Evolutionary conservation across 2,797 vertebrate genomes (phyloP), one percentile per base, ranked within the genome.

Genomic region (Jordanella pulchra): DNA sequence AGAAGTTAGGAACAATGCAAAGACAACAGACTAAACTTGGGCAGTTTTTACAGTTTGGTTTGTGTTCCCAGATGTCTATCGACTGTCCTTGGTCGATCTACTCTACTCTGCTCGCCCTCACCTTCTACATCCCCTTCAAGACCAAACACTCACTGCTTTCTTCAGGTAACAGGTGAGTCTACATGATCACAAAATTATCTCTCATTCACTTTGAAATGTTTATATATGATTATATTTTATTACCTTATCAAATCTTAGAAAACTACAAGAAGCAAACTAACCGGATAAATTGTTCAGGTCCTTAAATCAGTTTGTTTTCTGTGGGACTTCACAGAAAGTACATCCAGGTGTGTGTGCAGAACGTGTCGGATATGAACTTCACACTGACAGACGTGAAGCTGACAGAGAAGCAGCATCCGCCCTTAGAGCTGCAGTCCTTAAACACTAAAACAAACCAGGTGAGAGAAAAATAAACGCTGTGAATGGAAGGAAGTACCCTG

Each of bases 1-100:
- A n/a, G n/a, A n/a, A n/a, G n/a, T n/a, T n/a, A n/a, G n/a, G 55
- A 30, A 30, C 12, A 14, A 28, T 2, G 53, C 14, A 39, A 6
- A 12, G 0, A 39, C 12, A 4, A n/a, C 1, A 23, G 21, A 18
- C 17, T 58, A 21, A 58, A 58, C 28, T 30, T 18, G 55, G 2
- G 0, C 30, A 12, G 12, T 32, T 35, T 14, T 23, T 14, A 39
- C 5, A n/a, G 21, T 30, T 18, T 4, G 1, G 27, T 50, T n/a
- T 47, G 78, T 79, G 63, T 80, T 54, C 72, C 2, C 91, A 99
- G 98, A 96, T 99, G 87, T 98, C 98, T 15, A 96, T 99, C 7
- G 98, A 99, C 88, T 99, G 98, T 76, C 98, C 98, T 0, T 99
- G 98, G 98, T 98, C 98, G 0, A 98, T 99, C 88, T 99, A 99